Conservation (phyloP, 2,888 invertebrate species). For the Phyllotreta striolata region DNA sequence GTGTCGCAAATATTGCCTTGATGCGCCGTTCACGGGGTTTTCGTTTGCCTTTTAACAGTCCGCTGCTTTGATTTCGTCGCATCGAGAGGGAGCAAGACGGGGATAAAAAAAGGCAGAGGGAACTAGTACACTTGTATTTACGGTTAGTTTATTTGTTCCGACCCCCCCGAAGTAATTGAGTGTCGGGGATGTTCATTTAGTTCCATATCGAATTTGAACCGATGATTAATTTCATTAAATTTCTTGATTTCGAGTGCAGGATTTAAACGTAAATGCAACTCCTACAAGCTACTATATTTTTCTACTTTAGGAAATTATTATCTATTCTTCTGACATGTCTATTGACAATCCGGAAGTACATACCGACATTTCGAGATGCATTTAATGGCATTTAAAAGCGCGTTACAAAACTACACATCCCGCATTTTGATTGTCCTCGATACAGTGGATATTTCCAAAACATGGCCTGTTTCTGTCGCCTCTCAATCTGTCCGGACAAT, state of each 20-base stretch:
- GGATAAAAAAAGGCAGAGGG: neutral
- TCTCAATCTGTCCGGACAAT: conserved; percentile 19
- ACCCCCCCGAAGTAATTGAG: conserved; percentile 1
- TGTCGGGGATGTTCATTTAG: conserved; percentile 1
- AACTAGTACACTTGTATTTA: conserved; percentile 16
- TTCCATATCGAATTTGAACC: neutral
- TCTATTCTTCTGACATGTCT: neutral
- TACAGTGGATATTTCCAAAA: conserved; percentile 10
- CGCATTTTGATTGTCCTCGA: neutral
- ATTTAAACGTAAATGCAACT: no score
- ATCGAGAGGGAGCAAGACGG: neutral
- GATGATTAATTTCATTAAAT: neutral
- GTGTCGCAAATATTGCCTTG: conserved; percentile 56
- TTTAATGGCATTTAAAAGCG: conserved; percentile 12
- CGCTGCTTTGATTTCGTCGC: conserved; percentile 31
- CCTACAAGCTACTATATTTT: no score
- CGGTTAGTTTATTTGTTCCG: conserved; percentile 12
- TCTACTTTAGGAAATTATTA: no score
- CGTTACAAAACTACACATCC: conserved; percentile 2
- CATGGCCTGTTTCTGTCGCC: conserved; percentile 20
- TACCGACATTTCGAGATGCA: conserved; percentile 10
- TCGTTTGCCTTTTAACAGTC: conserved; percentile 51
- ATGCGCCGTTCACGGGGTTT: conserved; percentile 48
- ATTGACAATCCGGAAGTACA: neutral
- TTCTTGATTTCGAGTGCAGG: no score